A percentile compares a stretch with the other conserved stretches of the same genome.
Conservation (phyloP, 2,113 vertebrate genomes). For the Sturnira hondurensis region DNA sequence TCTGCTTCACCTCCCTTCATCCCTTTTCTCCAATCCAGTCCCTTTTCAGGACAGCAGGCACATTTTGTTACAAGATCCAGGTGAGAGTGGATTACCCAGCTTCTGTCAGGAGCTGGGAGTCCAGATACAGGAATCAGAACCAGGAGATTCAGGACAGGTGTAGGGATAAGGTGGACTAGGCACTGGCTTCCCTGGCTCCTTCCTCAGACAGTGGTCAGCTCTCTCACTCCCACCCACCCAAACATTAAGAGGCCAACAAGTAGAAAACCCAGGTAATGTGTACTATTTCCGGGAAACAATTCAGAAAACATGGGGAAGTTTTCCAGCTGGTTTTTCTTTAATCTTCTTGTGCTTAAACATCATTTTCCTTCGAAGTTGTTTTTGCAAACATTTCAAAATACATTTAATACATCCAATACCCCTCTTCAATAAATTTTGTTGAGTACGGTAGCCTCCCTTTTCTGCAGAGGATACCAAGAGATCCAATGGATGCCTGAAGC, state of each 20-base stretch:
- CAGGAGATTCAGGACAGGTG: background rate
- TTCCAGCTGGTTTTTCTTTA: background rate
- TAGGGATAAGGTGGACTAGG: rapidly evolving
- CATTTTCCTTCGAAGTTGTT: background rate
- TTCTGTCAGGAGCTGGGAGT: background rate
- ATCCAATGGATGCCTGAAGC: background rate
- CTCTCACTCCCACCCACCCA: background rate
- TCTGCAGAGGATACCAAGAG: no score
- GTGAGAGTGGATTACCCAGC: background rate
- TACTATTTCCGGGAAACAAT: background rate
- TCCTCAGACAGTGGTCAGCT: background rate
- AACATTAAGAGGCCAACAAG: background rate
- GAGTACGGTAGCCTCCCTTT: background rate
- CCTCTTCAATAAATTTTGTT: background rate
- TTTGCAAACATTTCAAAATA: background rate
- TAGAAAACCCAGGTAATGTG: background rate
- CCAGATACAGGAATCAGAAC: no score
- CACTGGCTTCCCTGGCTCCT: background rate
- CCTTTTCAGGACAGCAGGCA: background rate
- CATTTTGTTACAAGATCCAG: background rate
- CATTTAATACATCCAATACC: background rate
- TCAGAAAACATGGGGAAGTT: background rate
- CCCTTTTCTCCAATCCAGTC: background rate
- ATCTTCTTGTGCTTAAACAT: background rate
- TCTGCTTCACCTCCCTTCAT: background rate